Base-by-base conservation (phyloP, 2,797 vertebrate genomes). In the Aulostomus chinensis region DNA sequence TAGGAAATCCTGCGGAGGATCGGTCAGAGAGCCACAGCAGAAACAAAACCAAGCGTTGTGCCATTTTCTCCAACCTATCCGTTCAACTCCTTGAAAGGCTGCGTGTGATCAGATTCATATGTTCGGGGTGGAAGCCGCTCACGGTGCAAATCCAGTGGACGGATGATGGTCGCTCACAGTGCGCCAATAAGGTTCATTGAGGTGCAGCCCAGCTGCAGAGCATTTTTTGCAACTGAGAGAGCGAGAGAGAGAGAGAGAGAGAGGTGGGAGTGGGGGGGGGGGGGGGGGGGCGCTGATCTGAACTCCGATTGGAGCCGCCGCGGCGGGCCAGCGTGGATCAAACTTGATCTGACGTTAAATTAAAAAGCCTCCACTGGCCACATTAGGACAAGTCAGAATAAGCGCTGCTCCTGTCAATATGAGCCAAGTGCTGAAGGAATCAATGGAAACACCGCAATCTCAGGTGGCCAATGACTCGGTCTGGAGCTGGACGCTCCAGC, bases 1-100 rank as follows among this genome's bases (percentile, higher is more conserved):
- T 98, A 40, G 97, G 97, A 81, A 99, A 96, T 71, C 93, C 97
- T 46, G 92, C 94, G 72, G 86, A 86, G 63, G 94, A 92, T 83
- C 89, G 89, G 68, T 92, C 93, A 78, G 92, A 90, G 81, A 97
- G 90, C 93, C 93, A 94, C 81, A 94, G 90, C 72, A 97, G 86
- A 73, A 95, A 76, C 81, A 95, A 85, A 88, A 94, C 74, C 87
- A 85, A 71, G 84, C 85, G 89, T 65, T 92, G 95, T 92, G 94
- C 93, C 96, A 98, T 98, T 88, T 93, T 94, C 90, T 78, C 88
- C 89, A 86, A 90, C 87, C 82, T 83, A 68, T 78, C 80, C 83
- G 80, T 93, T 90, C 91, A 94, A 83, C 87, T 89, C 93, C 92
- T 93, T 83, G 77, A 85, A 87, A 87, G 86, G 88, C 80, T 90